Evolutionary conservation across 2,888 invertebrate species (phyloP).

Genomic region (Orthonevra nobilis): DNA sequence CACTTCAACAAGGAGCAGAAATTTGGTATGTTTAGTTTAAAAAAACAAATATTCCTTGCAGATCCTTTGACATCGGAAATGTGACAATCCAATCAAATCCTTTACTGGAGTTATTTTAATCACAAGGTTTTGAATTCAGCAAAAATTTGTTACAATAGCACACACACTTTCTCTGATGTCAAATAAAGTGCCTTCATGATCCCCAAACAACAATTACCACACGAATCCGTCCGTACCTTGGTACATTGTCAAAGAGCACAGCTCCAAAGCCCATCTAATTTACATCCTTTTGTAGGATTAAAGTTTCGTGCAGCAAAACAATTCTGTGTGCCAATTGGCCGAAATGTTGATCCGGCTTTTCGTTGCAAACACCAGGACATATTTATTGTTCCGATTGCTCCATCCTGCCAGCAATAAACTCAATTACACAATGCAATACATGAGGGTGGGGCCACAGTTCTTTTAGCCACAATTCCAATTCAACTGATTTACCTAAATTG

Average conservation of each 20-base stretch:
- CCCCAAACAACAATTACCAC: too few species aligned
- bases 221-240: too few species aligned
- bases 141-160: too few species aligned
- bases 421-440: slow-evolving; percentile 50
- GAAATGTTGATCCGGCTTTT: slow-evolving; percentile 52
- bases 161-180: too few species aligned
- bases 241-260: slow-evolving; percentile 28
- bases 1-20: too few species aligned
- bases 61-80: too few species aligned
- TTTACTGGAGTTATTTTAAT: too few species aligned
- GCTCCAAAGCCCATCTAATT: slow-evolving; percentile 34
- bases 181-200: too few species aligned
- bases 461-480: slow-evolving; percentile 25
- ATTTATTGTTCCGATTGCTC: slow-evolving; percentile 44
- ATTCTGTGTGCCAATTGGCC: slow-evolving; percentile 49
- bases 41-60: too few species aligned
- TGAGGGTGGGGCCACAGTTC: slow-evolving; percentile 4
- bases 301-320: slow-evolving; percentile 10
- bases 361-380: slow-evolving; percentile 31
- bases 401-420: slow-evolving; percentile 15
- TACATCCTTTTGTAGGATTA: slow-evolving; percentile 54
- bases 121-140: too few species aligned
- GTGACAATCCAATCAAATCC: too few species aligned
- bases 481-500: slow-evolving; percentile 59
- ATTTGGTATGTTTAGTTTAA: too few species aligned